Conservation (phyloP, 2,797 vertebrate species). For the Anguilla marmorata region DNA sequence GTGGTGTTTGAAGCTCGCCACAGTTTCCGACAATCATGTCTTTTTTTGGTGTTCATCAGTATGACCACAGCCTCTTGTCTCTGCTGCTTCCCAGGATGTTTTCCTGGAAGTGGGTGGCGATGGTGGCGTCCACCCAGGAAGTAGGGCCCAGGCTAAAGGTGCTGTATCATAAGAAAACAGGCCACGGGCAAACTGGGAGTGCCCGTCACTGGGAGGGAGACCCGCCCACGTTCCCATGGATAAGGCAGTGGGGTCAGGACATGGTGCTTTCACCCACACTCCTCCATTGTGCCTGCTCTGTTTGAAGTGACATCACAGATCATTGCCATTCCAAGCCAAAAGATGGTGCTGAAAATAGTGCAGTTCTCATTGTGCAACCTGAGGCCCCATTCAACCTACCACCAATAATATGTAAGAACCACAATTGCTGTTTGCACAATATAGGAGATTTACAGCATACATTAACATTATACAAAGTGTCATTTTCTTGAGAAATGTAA, state of each 20-base stretch:
- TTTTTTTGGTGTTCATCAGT: conserved; percentile 46
- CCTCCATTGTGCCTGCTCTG: conserved; percentile 21
- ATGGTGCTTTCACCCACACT: not conserved
- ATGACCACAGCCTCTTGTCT: conserved; percentile 46
- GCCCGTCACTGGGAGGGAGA: not conserved
- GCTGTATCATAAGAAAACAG: conserved; percentile 38
- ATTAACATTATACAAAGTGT: no score
- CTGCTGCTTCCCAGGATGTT: conserved; percentile 48
- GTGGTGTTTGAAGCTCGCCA: not conserved
- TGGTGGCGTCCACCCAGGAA: conserved; percentile 2
- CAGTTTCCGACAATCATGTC: conserved; percentile 42
- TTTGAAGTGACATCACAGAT: conserved; percentile 10
- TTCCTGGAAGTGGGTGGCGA: not conserved
- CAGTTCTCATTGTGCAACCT: not conserved
- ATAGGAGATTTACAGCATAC: no score
- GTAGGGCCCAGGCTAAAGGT: not conserved
- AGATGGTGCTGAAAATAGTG: not conserved
- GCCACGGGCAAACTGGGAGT: conserved; percentile 23
- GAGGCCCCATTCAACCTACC: not conserved
- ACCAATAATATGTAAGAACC: not conserved
- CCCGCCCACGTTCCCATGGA: conserved; percentile 34
- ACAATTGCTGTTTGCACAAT: not conserved
- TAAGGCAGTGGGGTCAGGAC: not conserved
- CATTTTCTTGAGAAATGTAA: no score
- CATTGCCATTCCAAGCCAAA: conserved; percentile 9